These are phyloP conservation scores for Eumerus sabulonum DNA, from an alignment of 2,888 invertebrate species.

Conservation along the genomic window DNA sequence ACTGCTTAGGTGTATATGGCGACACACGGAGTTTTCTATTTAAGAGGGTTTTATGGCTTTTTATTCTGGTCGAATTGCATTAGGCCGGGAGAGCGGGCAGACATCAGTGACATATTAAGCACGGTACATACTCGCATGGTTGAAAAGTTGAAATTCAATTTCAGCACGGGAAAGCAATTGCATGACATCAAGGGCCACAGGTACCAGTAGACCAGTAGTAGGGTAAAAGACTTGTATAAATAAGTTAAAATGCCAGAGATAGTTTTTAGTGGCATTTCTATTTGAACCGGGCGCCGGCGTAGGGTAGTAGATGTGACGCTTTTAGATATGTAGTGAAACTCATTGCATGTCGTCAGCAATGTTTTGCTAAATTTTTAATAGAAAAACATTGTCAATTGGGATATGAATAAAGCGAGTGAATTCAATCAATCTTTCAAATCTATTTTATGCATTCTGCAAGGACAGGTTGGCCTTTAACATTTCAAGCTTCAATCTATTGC, in stretches of 20 bases:
- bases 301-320: conserved; percentile 6
- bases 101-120: conserved; percentile 46
- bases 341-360: conserved; percentile 1
- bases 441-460: too few species aligned
- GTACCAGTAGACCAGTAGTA: neutral
- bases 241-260: conserved; percentile 66
- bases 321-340: conserved; percentile 19
- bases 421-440: conserved; percentile 41
- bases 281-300: conserved; percentile 38
- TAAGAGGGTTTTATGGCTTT: conserved; percentile 44
- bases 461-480: too few species aligned
- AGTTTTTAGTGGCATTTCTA: conserved; percentile 60
- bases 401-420: conserved; percentile 52
- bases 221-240: conserved; percentile 61
- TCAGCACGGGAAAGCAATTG: conserved; percentile 26
- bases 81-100: conserved; percentile 20
- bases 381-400: conserved; percentile 27
- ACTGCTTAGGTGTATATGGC: conserved; percentile 18
- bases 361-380: conserved; percentile 54
- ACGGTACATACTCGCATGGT: conserved; percentile 29
- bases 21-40: conserved; percentile 52
- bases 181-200: conserved; percentile 8
- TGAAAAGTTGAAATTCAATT: conserved; percentile 63
- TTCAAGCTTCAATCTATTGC: too few species aligned
- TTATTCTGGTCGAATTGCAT: conserved; percentile 45